Base-by-base conservation (phyloP, 2,113 vertebrate genomes). In the Laterallus jamaicensis region DNA sequence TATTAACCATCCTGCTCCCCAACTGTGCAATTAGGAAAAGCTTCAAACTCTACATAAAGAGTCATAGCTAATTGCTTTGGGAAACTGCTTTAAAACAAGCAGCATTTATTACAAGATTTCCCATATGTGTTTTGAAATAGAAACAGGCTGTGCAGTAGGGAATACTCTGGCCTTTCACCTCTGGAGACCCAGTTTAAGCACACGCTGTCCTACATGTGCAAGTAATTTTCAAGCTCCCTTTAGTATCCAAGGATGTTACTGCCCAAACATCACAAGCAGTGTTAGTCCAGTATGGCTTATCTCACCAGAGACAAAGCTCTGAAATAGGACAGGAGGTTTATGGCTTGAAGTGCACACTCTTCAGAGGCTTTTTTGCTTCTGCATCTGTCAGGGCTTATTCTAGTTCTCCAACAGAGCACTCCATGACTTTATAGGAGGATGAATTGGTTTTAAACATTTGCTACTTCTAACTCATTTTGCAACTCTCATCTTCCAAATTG, bases 111-210 rank as follows among this genome's bases (percentile, higher is more conserved):
- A 42, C 25, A 58, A 49, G 3, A 56, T 37, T 75, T 88, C 49
- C 47, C 58, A 47, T 78, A 75, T 40, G n/a, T 77, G 44, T 92
- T 97, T 63, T 68, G 39, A 78, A 95, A 89, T 11, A 71, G 52
- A 81, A 92, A 52, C 35, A 84, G 80, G 44, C 76, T 35, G 37
- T 55, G 59, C 64, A 91, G 86, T 31, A 83, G 42, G 80, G 86
- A 95, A 86, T 31, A 55, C 58, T 69, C 50, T 70, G 92, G 69
- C 86, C 89, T 93, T 97, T 91, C 81, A 89, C 92, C 95, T 68
- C 83, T 68, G 39, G 32, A 86, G 32, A 91, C 26, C 29, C 73
- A 81, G 60, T 60, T 68, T 81, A 52, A 96, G 89, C 52, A 88
- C 94, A 91, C 4, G 21, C 44, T 93, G 88, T 95, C 93, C 93